Conservation (phyloP, 2,888 invertebrate genomes). For the Caenorhabditis sp. region DNA sequence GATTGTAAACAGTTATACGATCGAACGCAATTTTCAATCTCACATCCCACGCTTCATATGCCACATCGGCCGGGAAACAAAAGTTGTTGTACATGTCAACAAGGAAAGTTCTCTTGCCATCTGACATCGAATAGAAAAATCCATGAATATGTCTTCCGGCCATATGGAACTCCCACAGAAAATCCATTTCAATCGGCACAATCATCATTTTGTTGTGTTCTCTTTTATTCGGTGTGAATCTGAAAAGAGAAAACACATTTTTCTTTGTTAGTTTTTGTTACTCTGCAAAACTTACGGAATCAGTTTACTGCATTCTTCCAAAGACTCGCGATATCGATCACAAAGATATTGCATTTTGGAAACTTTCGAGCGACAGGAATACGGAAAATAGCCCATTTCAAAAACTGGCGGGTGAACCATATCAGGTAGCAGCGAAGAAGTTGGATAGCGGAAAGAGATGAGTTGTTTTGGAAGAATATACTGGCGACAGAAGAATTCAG, state of each 20-base stretch:
- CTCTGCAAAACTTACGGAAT: conserved; percentile 11
- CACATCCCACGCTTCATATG: conserved; percentile 8
- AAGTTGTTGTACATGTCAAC: conserved; percentile 22
- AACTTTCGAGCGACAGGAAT: not conserved
- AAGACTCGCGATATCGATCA: too few species aligned
- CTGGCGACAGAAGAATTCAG: conserved; percentile 11
- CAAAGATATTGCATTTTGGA: conserved; percentile 1
- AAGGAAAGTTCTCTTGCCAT: conserved; percentile 12
- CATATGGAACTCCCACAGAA: conserved; percentile 10
- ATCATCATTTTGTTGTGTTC: not conserved
- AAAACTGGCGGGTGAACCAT: conserved; percentile 17
- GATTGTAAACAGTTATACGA: not conserved
- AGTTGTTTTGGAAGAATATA: conserved; percentile 1
- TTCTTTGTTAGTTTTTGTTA: not conserved
- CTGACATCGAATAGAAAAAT: conserved; percentile 8
- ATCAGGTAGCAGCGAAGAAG: conserved; percentile 5
- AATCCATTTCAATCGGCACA: not conserved
- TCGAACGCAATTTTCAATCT: conserved; percentile 17
- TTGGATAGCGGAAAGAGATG: conserved; percentile 5
- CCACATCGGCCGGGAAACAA: conserved; percentile 13
- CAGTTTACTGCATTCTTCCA: conserved; percentile 13
- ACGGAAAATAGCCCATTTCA: conserved; percentile 17
- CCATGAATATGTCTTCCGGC: conserved; percentile 31
- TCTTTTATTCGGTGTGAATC: not conserved
- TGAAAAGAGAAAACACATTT: not conserved